These are phyloP conservation scores for Phania funesta DNA, from an alignment of 2,888 invertebrate genomes.

Conservation along the genomic window DNA sequence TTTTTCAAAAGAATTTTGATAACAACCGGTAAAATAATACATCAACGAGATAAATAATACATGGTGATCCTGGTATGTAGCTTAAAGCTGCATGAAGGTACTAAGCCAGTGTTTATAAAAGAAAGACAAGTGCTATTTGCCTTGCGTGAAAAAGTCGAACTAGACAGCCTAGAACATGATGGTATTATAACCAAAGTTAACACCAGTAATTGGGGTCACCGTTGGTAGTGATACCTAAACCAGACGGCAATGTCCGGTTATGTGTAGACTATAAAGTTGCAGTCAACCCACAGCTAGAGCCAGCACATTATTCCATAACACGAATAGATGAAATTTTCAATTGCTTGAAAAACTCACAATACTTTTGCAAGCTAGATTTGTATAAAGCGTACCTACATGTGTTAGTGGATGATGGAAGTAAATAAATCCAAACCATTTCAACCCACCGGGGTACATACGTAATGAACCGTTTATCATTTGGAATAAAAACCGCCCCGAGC, in stretches of 20 bases:
- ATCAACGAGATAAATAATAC: too few relatives aligned
- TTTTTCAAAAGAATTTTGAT: too few relatives aligned
- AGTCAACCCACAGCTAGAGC: not conserved
- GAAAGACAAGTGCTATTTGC: not conserved
- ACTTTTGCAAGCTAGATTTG: not conserved
- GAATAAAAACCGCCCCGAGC: slow-evolving; percentile 16
- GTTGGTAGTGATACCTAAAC: too few relatives aligned
- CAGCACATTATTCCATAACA: not conserved
- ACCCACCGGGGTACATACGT: not conserved
- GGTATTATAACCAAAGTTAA: not conserved
- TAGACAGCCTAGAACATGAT: not conserved
- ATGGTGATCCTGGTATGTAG: too few relatives aligned
- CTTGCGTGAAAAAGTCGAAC: not conserved
- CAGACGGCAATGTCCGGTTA: not conserved
- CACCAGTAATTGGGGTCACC: not conserved
- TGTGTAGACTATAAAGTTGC: not conserved
- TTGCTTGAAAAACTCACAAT: not conserved
- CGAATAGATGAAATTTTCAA: not conserved
- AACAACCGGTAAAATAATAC: too few relatives aligned
- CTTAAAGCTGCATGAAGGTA: not conserved
- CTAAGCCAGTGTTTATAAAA: not conserved
- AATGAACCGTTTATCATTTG: slow-evolving; percentile 7
- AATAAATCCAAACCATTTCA: slow-evolving; percentile 6
- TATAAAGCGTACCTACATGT: slow-evolving; percentile 16
- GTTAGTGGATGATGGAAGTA: not conserved